A percentile compares a stretch with the other conserved stretches of the same genome.
Conservation (phyloP, 2,888 invertebrate genomes). For the Archips crataeganus region DNA sequence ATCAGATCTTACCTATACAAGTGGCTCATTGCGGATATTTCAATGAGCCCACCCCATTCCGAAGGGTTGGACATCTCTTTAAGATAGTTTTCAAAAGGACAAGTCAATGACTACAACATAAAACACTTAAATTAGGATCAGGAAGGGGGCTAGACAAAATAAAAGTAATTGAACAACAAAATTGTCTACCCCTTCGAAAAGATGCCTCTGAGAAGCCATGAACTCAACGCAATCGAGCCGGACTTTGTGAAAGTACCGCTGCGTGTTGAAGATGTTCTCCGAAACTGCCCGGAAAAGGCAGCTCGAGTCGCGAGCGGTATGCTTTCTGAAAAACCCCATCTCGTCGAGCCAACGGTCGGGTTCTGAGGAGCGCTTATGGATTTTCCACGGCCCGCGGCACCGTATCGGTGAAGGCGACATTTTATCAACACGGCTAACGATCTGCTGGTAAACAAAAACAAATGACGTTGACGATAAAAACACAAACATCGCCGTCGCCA, state of each 20-base stretch:
- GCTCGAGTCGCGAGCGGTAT: slow-evolving; percentile 94
- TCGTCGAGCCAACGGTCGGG: slow-evolving; percentile 92
- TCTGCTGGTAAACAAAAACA: slow-evolving; percentile 85
- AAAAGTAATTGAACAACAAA: slow-evolving; percentile 47
- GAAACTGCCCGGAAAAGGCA: slow-evolving; percentile 95
- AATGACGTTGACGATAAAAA: slow-evolving; percentile 66
- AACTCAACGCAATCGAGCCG: slow-evolving; percentile 90
- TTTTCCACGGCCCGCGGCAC: slow-evolving; percentile 81
- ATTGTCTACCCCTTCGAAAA: slow-evolving; percentile 87
- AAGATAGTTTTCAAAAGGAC: slow-evolving; percentile 88
- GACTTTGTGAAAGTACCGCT: slow-evolving; percentile 91
- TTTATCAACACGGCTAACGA: slow-evolving; percentile 68
- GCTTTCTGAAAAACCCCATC: slow-evolving; percentile 94
- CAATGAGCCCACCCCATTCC: slow-evolving; percentile 89
- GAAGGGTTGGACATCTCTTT: slow-evolving; percentile 89
- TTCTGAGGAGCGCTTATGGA: slow-evolving; percentile 79
- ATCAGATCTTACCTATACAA: slow-evolving; percentile 86
- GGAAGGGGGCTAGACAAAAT: slow-evolving; percentile 42
- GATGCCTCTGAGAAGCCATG: slow-evolving; percentile 87
- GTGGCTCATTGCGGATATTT: slow-evolving; percentile 90
- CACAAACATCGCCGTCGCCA: slow-evolving; percentile 33
- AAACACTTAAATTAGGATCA: slow-evolving; percentile 55
- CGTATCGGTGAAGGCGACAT: slow-evolving; percentile 81
- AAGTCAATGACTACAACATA: slow-evolving; percentile 86
- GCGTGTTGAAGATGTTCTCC: slow-evolving; percentile 91